Conservation (phyloP, 1,140 invertebrate species). For the Meteorus sp. region DNA sequence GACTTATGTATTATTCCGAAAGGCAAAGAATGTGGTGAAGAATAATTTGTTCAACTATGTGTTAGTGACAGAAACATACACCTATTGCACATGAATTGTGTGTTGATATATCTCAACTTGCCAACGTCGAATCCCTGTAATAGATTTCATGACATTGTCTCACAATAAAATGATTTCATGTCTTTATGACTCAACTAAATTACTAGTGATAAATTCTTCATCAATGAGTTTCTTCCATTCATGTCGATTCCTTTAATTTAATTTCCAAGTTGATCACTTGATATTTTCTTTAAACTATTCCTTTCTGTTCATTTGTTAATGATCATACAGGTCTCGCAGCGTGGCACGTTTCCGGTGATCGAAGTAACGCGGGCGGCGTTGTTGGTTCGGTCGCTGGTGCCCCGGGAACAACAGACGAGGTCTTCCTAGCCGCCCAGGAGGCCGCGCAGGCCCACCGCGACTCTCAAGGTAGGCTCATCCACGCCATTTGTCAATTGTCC, state of each 20-base stretch:
- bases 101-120: slow-evolving; percentile 17
- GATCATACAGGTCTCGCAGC: slow-evolving; percentile 44
- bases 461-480: slow-evolving; percentile 73
- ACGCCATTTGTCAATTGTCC: slow-evolving; percentile 48
- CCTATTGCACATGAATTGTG: slow-evolving; percentile 15
- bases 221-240: not conserved
- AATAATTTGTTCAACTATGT: slow-evolving; percentile 5
- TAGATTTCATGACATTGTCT: not conserved
- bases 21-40: not conserved
- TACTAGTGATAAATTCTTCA: not conserved
- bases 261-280: not conserved
- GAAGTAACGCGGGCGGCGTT: slow-evolving; percentile 61
- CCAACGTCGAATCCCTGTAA: slow-evolving; percentile 9
- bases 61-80: not conserved
- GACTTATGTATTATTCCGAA: too few species aligned
- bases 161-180: slow-evolving; percentile 1
- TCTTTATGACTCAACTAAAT: too few species aligned
- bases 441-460: slow-evolving; percentile 71
- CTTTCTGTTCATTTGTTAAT: not conserved
- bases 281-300: not conserved
- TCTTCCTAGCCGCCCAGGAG: slow-evolving; percentile 72
- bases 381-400: slow-evolving; percentile 50
- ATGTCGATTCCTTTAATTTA: not conserved
- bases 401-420: slow-evolving; percentile 63
- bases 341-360: slow-evolving; percentile 69